phyloP scores from a whole-genome alignment of 2,888 invertebrate genomes.

The Machimus atricapillus region DNA sequence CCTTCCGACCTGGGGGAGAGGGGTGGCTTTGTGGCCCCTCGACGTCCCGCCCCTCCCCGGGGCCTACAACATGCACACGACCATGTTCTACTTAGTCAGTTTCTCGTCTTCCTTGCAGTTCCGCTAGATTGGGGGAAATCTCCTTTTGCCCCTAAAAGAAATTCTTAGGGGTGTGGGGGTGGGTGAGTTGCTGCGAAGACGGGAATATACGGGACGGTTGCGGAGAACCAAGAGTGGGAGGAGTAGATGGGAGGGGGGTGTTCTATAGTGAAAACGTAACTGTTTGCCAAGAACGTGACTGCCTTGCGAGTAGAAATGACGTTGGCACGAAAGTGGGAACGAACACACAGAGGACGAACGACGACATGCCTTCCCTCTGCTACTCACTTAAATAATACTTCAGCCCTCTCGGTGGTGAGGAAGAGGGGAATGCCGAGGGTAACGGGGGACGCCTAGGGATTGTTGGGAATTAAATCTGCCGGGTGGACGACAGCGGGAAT shows the following conservation, averaged over 20 bases:
- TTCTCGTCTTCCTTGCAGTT: not conserved
- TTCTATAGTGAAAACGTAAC: slow-evolving; percentile 25
- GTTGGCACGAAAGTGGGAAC: slow-evolving; percentile 19
- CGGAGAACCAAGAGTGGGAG: not conserved
- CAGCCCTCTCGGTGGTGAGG: not conserved
- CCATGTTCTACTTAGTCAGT: slow-evolving; percentile 4
- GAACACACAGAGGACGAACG: not conserved
- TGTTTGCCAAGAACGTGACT: slow-evolving; percentile 41
- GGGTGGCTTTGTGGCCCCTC: not conserved
- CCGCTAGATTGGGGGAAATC: not conserved
- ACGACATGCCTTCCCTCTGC: not conserved
- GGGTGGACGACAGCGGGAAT: not conserved
- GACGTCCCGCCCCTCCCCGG: not conserved
- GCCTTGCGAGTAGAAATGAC: slow-evolving; percentile 12
- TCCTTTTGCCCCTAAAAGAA: not conserved
- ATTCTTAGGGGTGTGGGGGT: not conserved
- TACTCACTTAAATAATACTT: slow-evolving; percentile 5
- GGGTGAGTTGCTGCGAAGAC: not conserved
- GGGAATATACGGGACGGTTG: not conserved
- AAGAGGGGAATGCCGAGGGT: not conserved
- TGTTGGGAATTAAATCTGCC: slow-evolving; percentile 8
- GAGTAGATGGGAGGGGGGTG: not conserved
- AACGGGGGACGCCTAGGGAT: not conserved
- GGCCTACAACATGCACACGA: not conserved
- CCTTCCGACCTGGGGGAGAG: not conserved